Evolutionary conservation across 2,797 vertebrate species (phyloP).

Genomic region (Sebastes miniatus): DNA sequence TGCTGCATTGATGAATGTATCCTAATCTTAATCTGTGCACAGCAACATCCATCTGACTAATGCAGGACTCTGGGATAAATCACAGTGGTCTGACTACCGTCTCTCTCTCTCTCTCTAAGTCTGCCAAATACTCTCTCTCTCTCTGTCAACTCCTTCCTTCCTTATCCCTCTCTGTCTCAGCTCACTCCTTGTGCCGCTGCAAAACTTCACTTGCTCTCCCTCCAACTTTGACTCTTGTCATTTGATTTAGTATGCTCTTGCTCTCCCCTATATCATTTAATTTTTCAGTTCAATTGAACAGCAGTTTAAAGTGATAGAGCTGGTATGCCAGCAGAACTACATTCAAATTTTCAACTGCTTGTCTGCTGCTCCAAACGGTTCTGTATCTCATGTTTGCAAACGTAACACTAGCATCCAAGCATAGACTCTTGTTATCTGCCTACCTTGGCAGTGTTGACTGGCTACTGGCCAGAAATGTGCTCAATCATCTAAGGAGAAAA

Average conservation of each 20-base stretch:
- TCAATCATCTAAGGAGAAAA: neutral
- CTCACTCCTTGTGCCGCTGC: constrained; percentile 14
- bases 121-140: constrained; percentile 23
- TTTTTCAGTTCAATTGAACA: neutral
- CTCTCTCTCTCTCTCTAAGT: neutral
- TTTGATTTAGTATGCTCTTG: neutral
- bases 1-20: constrained; percentile 82
- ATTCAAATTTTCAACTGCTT: neutral
- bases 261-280: neutral
- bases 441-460: neutral
- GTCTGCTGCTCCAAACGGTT: neutral
- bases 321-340: neutral
- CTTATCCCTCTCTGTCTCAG: neutral
- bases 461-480: neutral
- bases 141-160: neutral
- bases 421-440: neutral
- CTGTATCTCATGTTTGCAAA: neutral
- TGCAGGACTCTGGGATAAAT: constrained; percentile 78
- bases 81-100: constrained; percentile 54
- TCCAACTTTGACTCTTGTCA: constrained; percentile 21
- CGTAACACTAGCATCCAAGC: neutral
- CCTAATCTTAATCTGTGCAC: constrained; percentile 80
- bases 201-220: neutral
- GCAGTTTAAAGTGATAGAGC: neutral
- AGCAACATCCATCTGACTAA: constrained; percentile 78